A percentile compares a stretch with the other conserved stretches of the same genome.
Conservation (phyloP, 2,797 vertebrate species). For the Momotus momota region DNA sequence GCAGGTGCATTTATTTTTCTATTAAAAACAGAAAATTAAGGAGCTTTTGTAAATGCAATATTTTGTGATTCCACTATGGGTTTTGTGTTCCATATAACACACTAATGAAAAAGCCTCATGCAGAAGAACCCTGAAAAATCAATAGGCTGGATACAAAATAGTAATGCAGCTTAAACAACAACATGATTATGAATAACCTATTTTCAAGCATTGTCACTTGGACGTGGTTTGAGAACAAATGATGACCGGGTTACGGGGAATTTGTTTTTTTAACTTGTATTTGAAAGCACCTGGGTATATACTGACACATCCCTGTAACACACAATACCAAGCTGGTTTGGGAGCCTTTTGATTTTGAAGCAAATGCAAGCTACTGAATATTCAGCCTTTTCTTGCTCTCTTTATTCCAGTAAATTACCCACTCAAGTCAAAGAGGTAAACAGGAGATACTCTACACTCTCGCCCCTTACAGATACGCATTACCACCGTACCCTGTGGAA, state of each 20-base stretch:
- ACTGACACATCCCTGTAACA: not conserved
- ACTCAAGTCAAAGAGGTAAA: not conserved
- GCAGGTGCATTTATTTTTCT: slow-evolving; percentile 59
- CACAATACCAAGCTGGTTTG: not conserved
- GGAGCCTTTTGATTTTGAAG: not conserved
- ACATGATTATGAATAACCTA: slow-evolving; percentile 41
- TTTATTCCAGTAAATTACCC: not conserved
- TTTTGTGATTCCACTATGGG: slow-evolving; percentile 6
- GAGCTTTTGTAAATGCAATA: slow-evolving; percentile 1
- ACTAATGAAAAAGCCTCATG: slow-evolving; percentile 43
- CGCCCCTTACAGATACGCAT: fast-evolving
- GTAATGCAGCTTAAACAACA: slow-evolving; percentile 49
- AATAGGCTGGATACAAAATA: slow-evolving; percentile 31
- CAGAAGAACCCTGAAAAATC: slow-evolving; percentile 57
- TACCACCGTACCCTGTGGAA: not conserved
- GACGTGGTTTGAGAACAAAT: slow-evolving; percentile 15
- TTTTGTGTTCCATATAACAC: slow-evolving; percentile 10
- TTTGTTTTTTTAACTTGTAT: not conserved
- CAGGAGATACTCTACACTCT: not conserved
- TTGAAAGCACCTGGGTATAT: slow-evolving; percentile 5
- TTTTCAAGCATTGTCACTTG: slow-evolving; percentile 5
- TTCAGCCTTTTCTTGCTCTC: not conserved
- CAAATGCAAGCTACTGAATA: not conserved
- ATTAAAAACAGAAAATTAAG: slow-evolving; percentile 17
- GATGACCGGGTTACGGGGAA: not conserved